Conservation (phyloP, 2,113 vertebrate genomes). For the Lagopus leucura region DNA sequence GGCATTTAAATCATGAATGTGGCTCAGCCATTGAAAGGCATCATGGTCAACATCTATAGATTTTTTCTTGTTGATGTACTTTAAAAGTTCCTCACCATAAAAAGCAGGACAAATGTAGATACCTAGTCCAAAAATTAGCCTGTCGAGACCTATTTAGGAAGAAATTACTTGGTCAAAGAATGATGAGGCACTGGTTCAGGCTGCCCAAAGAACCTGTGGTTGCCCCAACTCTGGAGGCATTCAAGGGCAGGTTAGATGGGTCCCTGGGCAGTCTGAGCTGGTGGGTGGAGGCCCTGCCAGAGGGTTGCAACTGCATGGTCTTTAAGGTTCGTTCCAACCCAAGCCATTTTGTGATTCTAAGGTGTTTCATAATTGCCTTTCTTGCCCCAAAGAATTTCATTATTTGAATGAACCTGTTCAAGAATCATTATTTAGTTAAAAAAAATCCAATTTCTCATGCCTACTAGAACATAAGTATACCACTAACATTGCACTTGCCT, state of each 20-base stretch:
- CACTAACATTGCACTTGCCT: neutral
- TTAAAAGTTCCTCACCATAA: neutral
- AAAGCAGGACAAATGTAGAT: neutral
- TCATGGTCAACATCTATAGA: neutral
- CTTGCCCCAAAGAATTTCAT: neutral
- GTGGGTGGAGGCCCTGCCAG: neutral
- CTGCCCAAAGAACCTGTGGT: neutral
- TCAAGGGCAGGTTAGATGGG: neutral
- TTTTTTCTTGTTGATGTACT: neutral
- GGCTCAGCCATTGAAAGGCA: neutral
- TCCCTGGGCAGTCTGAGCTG: neutral
- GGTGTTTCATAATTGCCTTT: neutral
- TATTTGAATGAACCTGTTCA: neutral
- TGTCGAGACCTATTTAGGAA: neutral
- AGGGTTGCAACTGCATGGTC: neutral
- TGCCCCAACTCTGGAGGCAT: neutral
- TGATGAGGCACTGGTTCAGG: neutral
- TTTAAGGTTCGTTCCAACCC: neutral
- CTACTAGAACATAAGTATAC: neutral
- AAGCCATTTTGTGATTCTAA: neutral
- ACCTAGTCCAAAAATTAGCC: neutral
- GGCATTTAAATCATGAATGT: neutral
- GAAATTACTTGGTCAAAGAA: no score
- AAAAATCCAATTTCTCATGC: neutral
- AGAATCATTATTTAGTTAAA: neutral